Evolutionary conservation across 2,113 vertebrate genomes (phyloP).

Genomic region (Vidua macroura): DNA sequence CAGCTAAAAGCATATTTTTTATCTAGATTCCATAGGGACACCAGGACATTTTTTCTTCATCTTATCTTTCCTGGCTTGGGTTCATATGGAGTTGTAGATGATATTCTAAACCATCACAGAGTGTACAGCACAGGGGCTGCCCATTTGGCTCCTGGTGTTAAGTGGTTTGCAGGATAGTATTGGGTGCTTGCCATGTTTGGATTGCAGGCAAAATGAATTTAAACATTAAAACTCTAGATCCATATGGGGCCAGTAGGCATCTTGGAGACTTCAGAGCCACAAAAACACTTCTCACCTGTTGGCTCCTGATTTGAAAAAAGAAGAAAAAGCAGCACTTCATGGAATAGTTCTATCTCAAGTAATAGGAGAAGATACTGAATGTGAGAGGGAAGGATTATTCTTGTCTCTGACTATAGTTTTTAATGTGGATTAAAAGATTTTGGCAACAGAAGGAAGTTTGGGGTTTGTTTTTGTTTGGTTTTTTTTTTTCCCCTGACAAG

Average conservation of each 20-base stretch:
- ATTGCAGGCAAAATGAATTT: neutral
- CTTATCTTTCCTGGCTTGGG: neutral
- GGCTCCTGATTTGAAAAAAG: neutral
- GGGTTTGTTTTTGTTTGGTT: neutral
- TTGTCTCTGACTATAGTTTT: fast-evolving
- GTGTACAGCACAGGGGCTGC: neutral
- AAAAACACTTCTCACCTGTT: neutral
- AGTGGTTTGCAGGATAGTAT: neutral
- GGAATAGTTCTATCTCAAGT: neutral
- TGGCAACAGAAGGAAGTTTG: neutral
- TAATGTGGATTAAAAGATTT: neutral
- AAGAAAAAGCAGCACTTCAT: neutral
- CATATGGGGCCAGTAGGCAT: fast-evolving
- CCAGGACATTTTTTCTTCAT: neutral
- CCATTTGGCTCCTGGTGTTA: neutral
- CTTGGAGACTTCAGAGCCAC: neutral
- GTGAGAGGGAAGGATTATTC: neutral
- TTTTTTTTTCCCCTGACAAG: fast-evolving
- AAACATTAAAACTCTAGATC: neutral
- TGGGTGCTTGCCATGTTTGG: neutral
- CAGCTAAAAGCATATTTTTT: neutral
- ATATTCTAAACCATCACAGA: neutral
- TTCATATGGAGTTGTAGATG: neutral
- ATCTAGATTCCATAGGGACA: neutral
- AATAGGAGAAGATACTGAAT: neutral